phyloP scores from a whole-genome alignment of 2,797 vertebrate genomes.

The Botia almorhae region DNA sequence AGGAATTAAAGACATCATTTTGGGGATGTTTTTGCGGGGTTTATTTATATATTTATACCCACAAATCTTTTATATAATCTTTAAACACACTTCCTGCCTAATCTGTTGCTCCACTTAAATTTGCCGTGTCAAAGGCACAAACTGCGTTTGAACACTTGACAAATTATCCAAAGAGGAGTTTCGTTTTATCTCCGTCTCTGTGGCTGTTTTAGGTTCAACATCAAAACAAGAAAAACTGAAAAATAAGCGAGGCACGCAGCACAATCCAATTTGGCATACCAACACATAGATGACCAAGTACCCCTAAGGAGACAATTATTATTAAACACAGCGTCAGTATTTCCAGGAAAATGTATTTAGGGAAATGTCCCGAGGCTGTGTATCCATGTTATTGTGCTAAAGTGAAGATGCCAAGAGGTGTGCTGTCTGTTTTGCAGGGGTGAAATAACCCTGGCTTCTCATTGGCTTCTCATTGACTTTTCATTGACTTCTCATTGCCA shows the following conservation, averaged over 20 bases:
- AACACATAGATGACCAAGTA: slow-evolving; percentile 48
- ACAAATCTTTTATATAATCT: slow-evolving; percentile 19
- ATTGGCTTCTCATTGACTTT: neutral
- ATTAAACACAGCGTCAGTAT: slow-evolving; percentile 58
- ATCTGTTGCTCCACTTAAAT: slow-evolving; percentile 49
- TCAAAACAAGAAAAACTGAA: slow-evolving; percentile 43
- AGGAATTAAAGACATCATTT: slow-evolving; percentile 41
- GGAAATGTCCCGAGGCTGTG: slow-evolving; percentile 45
- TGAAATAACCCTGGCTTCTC: slow-evolving; percentile 1
- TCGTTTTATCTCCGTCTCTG: slow-evolving; percentile 49
- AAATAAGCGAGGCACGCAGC: slow-evolving; percentile 50
- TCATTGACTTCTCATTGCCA: neutral
- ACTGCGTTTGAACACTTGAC: slow-evolving; percentile 19
- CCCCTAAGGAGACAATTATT: slow-evolving; percentile 57
- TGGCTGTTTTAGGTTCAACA: slow-evolving; percentile 33
- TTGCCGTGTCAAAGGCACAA: slow-evolving; percentile 40
- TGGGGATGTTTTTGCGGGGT: neutral
- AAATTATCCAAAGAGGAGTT: slow-evolving; percentile 52
- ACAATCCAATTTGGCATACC: slow-evolving; percentile 59
- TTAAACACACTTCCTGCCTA: slow-evolving; percentile 31
- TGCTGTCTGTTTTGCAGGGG: slow-evolving; percentile 18
- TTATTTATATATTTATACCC: neutral
- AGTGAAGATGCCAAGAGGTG: slow-evolving; percentile 29
- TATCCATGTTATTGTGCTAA: slow-evolving; percentile 30
- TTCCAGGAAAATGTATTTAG: slow-evolving; percentile 49